Base-by-base conservation (phyloP, 2,113 vertebrate genomes). In the Pseudorectes ferrugineus region DNA sequence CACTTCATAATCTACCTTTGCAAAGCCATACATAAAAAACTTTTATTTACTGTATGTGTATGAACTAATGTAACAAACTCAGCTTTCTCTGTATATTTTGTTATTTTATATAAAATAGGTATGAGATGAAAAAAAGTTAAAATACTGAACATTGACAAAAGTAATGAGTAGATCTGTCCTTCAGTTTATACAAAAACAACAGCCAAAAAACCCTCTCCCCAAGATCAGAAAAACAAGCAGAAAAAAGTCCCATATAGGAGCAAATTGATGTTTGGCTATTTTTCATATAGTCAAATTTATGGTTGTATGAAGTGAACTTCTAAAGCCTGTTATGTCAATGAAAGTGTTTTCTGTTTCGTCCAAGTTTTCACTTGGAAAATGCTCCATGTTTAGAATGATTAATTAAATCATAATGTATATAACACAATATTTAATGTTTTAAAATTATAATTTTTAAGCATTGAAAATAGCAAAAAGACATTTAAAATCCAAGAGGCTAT, bases 11-110 rank as follows among this genome's bases (percentile, higher is more conserved):
- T 98, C 98, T 98, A 98, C 98, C 98, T 99, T 98, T 99, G 99
- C 98, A 98, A 99, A 99, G 99, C 99, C 99, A 99, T 99, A 99
- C 98, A 98, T 98, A 95, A 97, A 97, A 88, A 97, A 92, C 85
- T 97, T 98, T 98, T 98, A 97, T 98, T 98, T 98, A 98, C 97
- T 97, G 97, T 98, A 98, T 97, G 97, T 98, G 98, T 98, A 98
- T 98, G 97, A 98, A 98, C 97, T 98, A 98, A 98, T 98, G 98
- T 99, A 98, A 98, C 97, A 97, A 97, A 98, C 96, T 97, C 98
- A 86, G 95, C 90, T 95, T 98, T 98, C 98, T 98, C 98, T 99
- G 98, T 98, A 99, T 98, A 99, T 99, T 99, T 99, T 99, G 98
- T 98, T 98, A 97, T 98, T 99, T 98, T 99, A 98, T 99, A 98